Percentiles rank a stretch among this genome's conserved stretches.
Evolutionary conservation across 2,888 invertebrate genomes (phyloP).

Genomic region (Ypsolopha sequella): DNA sequence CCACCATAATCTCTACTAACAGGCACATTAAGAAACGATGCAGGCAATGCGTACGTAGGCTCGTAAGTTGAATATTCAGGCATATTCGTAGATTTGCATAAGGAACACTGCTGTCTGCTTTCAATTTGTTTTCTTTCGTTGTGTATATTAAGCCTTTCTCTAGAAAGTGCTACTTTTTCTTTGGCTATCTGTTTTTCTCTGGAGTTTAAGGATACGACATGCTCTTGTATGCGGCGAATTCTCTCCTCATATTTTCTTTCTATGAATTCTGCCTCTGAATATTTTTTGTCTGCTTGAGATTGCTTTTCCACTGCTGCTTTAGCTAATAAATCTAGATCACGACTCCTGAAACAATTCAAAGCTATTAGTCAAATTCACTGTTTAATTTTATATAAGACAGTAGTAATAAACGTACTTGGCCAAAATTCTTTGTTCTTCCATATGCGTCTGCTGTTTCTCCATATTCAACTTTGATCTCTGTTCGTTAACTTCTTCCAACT

Average conservation of each 20-base stretch:
- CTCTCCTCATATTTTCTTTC: slow-evolving; percentile 70
- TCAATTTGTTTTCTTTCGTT: slow-evolving; percentile 64
- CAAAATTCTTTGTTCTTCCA: slow-evolving; percentile 53
- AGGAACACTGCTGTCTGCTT: slow-evolving; percentile 44
- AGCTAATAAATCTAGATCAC: slow-evolving; percentile 64
- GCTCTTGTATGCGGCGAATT: slow-evolving; percentile 68
- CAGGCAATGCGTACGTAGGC: slow-evolving; percentile 26
- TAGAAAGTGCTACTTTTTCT: slow-evolving; percentile 71
- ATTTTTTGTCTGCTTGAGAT: slow-evolving; percentile 67
- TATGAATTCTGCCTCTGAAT: slow-evolving; percentile 64
- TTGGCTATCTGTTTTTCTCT: slow-evolving; percentile 73
- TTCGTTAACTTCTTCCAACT: slow-evolving; percentile 51
- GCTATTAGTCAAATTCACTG: neutral
- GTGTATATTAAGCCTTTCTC: slow-evolving; percentile 68
- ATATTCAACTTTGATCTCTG: slow-evolving; percentile 48
- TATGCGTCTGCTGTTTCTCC: slow-evolving; percentile 51
- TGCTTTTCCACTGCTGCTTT: slow-evolving; percentile 72
- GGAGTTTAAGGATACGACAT: slow-evolving; percentile 61
- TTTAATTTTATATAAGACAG: neutral
- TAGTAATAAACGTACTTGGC: slow-evolving; percentile 36
- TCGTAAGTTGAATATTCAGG: slow-evolving; percentile 23
- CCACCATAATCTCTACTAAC: slow-evolving; percentile 39
- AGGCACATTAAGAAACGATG: slow-evolving; percentile 29
- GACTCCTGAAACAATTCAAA: slow-evolving; percentile 31
- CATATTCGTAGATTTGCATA: slow-evolving; percentile 42